Percentiles rank a stretch among this genome's conserved stretches.
phyloP scores from a whole-genome alignment of 1,140 invertebrate species.

The silkworm (Bombyx mori) region ASM3026992v2 NC_085129.1:5331001-5331500 shows the following conservation, averaged over 20 bases:
- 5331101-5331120: slow-evolving; percentile 60
- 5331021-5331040: slow-evolving; percentile 49
- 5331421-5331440: slow-evolving; percentile 46
- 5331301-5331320: slow-evolving; percentile 41
- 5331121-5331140: slow-evolving; percentile 58
- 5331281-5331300: slow-evolving; percentile 45
- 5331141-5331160: slow-evolving; percentile 68
- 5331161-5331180: slow-evolving; percentile 71
- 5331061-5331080: slow-evolving; percentile 47
- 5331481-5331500: slow-evolving; percentile 30
- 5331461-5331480: slow-evolving; percentile 6
- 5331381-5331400: slow-evolving; percentile 46
- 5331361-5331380: slow-evolving; percentile 41
- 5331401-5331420: slow-evolving; percentile 26
- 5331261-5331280: slow-evolving; percentile 52
- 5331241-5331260: slow-evolving; percentile 46
- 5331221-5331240: slow-evolving; percentile 31
- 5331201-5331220: slow-evolving; percentile 61
- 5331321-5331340: slow-evolving; percentile 50
- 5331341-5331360: slow-evolving; percentile 34
- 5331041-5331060: slow-evolving; percentile 67
- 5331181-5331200: slow-evolving; percentile 69
- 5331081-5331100: slow-evolving; percentile 50
- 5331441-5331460: slow-evolving; percentile 50
- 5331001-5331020: slow-evolving; percentile 48